Conservation (phyloP, 2,888 invertebrate species). For the Caenorhabditis sulstoni region DNA sequence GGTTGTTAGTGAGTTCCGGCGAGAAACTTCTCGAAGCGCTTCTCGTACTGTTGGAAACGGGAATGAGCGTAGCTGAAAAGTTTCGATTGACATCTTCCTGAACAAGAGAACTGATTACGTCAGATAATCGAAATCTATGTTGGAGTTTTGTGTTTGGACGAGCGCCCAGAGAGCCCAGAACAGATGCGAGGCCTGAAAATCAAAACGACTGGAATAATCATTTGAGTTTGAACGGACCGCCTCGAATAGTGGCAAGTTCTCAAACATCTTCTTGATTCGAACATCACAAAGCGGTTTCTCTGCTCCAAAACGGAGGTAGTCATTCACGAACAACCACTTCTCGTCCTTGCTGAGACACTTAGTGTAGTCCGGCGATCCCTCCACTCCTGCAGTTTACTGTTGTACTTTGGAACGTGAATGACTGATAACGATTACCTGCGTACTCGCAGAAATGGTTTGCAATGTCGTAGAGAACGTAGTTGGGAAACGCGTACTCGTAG, state of each 20-base stretch:
- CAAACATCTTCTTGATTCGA: conserved; percentile 40
- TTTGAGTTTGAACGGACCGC: conserved; percentile 65
- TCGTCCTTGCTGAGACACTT: conserved; percentile 70
- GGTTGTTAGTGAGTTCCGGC: background rate
- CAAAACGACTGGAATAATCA: background rate
- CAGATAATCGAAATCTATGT: conserved; percentile 78
- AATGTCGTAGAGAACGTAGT: conserved; percentile 96
- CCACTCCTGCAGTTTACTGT: conserved; percentile 70
- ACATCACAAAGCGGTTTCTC: conserved; percentile 20
- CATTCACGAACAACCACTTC: conserved; percentile 68
- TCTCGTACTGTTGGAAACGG: conserved; percentile 58
- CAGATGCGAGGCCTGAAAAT: conserved; percentile 78
- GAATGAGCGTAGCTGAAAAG: conserved; percentile 58
- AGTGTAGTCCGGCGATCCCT: conserved; percentile 75
- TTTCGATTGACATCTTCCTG: background rate
- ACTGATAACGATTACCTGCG: conserved; percentile 85
- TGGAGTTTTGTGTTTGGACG: conserved; percentile 76
- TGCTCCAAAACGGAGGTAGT: conserved; percentile 67
- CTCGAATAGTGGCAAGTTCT: conserved; percentile 71
- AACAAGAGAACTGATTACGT: conserved; percentile 43
- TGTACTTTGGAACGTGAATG: no score
- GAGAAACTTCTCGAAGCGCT: conserved; percentile 45
- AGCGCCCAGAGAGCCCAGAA: conserved; percentile 79
- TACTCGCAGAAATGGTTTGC: conserved; percentile 98
- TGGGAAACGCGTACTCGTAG: conserved; percentile 94